These are phyloP conservation scores for Sphaerodactylus townsendi DNA, from an alignment of 2,113 vertebrate species.

Conservation along the genomic window DNA sequence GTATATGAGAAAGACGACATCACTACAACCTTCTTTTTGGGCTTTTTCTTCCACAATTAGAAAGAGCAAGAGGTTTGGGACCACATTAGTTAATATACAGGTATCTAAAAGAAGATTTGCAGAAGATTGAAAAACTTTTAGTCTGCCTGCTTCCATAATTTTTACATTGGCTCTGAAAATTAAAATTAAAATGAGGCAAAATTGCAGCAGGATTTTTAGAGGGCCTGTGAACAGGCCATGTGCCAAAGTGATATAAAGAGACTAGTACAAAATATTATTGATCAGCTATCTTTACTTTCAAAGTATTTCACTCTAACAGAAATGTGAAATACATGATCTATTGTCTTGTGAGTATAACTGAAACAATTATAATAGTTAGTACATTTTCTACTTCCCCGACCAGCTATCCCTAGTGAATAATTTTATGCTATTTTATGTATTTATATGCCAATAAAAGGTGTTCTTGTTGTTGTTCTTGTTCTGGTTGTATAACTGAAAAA, in stretches of 20 bases:
- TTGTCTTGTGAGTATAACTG: slow-evolving; percentile 16
- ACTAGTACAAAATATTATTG: background rate
- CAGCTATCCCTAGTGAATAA: no score
- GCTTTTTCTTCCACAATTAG: background rate
- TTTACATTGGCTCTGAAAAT: background rate
- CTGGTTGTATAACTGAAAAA: no score
- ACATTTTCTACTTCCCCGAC: no score
- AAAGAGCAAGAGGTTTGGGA: background rate
- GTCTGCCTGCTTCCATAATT: background rate
- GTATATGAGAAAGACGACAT: background rate
- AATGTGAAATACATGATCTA: slow-evolving; percentile 2
- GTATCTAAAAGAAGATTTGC: background rate
- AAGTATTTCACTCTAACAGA: background rate
- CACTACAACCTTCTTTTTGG: background rate
- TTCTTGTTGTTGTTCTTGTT: no score
- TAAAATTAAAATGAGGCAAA: background rate
- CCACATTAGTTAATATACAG: background rate
- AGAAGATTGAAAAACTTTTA: background rate
- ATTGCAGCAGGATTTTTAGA: background rate
- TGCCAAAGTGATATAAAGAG: background rate
- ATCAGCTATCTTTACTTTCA: slow-evolving; percentile 21
- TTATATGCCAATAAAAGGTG: no score
- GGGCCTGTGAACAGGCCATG: background rate
- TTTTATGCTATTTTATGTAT: no score
- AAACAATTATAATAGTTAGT: no score